Conservation (phyloP, 2,888 invertebrate genomes). For the Gastrophysa polygoni region DNA sequence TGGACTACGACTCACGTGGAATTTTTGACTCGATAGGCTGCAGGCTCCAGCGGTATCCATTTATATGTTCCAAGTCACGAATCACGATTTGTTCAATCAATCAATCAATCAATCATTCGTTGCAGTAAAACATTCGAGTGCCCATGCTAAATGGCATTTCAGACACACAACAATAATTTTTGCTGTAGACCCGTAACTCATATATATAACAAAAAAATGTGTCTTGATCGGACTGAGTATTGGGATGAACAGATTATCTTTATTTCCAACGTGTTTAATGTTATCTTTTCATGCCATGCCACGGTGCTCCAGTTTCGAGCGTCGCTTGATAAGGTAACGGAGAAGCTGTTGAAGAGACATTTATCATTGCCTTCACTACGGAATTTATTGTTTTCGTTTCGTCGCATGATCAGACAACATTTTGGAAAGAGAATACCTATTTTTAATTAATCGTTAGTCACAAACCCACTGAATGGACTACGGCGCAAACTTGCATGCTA, state of each 20-base stretch:
- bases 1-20: too few species aligned
- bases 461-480: constrained; percentile 4
- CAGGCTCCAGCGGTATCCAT: background rate
- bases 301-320: constrained; percentile 8
- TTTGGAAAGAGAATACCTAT: constrained; percentile 1
- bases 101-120: too few species aligned
- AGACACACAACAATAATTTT: too few species aligned
- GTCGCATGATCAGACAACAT: constrained; percentile 8
- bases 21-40: background rate
- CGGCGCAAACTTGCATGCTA: background rate
- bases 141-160: too few species aligned
- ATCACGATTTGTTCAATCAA: too few species aligned
- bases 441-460: constrained; percentile 5
- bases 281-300: constrained; percentile 27
- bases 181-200: too few species aligned
- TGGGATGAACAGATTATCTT: constrained; percentile 25
- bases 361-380: constrained; percentile 11
- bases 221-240: constrained; percentile 29
- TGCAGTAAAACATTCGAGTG: too few species aligned
- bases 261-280: constrained; percentile 26
- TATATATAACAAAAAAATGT: too few species aligned
- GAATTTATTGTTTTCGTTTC: constrained; percentile 10
- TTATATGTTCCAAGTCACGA: too few species aligned
- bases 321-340: constrained; percentile 4
- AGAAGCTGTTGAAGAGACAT: constrained; percentile 10